Conservation (phyloP, 2,797 vertebrate genomes). For the Trematomus bernacchii region DNA sequence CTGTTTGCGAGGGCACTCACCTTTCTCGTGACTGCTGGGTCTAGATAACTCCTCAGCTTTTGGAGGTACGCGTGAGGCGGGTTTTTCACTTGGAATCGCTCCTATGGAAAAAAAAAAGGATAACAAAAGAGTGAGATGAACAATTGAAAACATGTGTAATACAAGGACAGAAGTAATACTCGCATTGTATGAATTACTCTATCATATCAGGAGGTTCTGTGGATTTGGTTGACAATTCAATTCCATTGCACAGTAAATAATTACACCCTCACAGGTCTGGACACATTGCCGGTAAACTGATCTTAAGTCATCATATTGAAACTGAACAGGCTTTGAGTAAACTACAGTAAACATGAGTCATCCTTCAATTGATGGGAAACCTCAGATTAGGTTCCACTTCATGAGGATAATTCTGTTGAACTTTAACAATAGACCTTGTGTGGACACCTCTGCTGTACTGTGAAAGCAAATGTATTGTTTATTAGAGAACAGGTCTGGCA, state of each 20-base stretch:
- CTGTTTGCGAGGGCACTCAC: conserved; percentile 83
- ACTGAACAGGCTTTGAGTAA: conserved; percentile 13
- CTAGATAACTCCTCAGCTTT: conserved; percentile 96
- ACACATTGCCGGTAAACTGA: conserved; percentile 19
- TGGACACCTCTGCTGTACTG: neutral
- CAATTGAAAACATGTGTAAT: neutral
- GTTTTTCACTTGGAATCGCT: conserved; percentile 99
- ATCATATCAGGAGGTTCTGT: neutral
- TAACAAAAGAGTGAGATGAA: conserved; percentile 25
- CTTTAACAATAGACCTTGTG: neutral
- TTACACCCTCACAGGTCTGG: conserved; percentile 7
- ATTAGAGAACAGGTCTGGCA: neutral
- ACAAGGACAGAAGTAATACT: neutral
- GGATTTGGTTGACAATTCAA: neutral
- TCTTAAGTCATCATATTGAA: conserved; percentile 22
- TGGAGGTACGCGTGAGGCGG: conserved; percentile 98
- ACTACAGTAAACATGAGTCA: conserved; percentile 36
- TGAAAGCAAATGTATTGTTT: neutral
- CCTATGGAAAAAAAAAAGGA: conserved; percentile 81
- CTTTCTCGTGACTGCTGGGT: conserved; percentile 98
- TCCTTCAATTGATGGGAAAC: conserved; percentile 19
- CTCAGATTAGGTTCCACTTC: conserved; percentile 6
- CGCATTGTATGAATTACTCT: neutral
- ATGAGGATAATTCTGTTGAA: neutral
- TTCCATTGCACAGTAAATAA: neutral